These are phyloP conservation scores for Microtus richardsoni DNA, from an alignment of 2,113 vertebrate species.

Conservation along the genomic window DNA sequence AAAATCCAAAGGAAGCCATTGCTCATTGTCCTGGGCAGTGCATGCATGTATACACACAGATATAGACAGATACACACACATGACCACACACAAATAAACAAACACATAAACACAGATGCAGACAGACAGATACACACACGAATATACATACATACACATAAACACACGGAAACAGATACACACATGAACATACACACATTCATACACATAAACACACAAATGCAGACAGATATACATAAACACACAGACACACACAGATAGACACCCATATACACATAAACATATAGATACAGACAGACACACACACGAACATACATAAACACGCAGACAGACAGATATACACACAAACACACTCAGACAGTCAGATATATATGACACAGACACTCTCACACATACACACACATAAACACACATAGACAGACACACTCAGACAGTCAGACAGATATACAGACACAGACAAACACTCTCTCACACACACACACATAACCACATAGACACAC, in stretches of 20 bases:
- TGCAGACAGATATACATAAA: background rate
- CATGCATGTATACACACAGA: background rate
- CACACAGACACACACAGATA: background rate
- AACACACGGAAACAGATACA: background rate
- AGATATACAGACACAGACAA: background rate
- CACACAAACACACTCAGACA: background rate
- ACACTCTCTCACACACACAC: background rate
- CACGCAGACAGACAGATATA: background rate
- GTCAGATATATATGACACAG: background rate
- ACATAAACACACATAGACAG: background rate
- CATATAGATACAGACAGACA: background rate
- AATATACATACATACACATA: background rate
- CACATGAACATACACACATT: background rate
- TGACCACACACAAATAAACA: background rate
- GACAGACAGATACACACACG: accelerated
- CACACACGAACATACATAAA: background rate
- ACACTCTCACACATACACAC: background rate
- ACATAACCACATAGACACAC: background rate
- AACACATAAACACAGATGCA: background rate
- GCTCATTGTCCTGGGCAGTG: background rate
- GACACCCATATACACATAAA: background rate
- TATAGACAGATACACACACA: background rate
- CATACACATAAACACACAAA: background rate
- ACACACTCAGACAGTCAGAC: background rate
- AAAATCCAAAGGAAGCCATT: background rate